Base-by-base conservation (phyloP, 2,797 vertebrate species). In the Fistularia tabacaria region DNA sequence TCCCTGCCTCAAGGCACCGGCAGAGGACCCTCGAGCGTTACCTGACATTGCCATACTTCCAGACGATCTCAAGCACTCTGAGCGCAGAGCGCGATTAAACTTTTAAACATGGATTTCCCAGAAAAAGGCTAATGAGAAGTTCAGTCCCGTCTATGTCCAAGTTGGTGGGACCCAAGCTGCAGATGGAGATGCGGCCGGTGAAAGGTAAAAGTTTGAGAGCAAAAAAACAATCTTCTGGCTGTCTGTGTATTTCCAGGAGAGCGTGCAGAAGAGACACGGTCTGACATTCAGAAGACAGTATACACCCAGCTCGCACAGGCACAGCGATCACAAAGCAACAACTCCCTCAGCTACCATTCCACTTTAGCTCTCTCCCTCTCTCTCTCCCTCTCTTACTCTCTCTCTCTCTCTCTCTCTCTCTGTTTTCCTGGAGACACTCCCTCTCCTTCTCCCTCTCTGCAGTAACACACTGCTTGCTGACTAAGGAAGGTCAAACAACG, bases 401-500 rank as follows among this genome's bases (percentile, higher is more conserved):
- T 60, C 39, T 25, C 25, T 57, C 64, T 57, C 54, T 49, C 62
- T n/a, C 49, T 9, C 43, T 46, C 57, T 50, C 43, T 62, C 38
- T 51, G 8, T 66, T 55, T 67, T 74, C 49, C 65, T 38, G 49
- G 64, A 68, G 77, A 76, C 69, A 45, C 75, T 77, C 78, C 68
- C 78, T 73, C 71, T 49, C 66, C 59, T 57, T 55, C 71, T 49
- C 61, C 57, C 39, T 68, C 73, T 77, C 83, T 59, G 80, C 85
- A 85, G 81, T 83, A 77, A 47, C 70, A 54, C 72, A 63, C 71
- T 62, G 73, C 62, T 50, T 82, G 85, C 87, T 86, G 83, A 86
- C 82, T 87, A 77, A 83, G 81, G 83, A 87, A 89, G 86, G 87
- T 89, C 87, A 89, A 80, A 81, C 62, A 38, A 38, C 14, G 71